Percentiles rank a stretch among this genome's conserved stretches.
These are phyloP conservation scores for Drosophila antonietae DNA, from an alignment of 2,888 invertebrate genomes.

Conservation along the genomic window DNA sequence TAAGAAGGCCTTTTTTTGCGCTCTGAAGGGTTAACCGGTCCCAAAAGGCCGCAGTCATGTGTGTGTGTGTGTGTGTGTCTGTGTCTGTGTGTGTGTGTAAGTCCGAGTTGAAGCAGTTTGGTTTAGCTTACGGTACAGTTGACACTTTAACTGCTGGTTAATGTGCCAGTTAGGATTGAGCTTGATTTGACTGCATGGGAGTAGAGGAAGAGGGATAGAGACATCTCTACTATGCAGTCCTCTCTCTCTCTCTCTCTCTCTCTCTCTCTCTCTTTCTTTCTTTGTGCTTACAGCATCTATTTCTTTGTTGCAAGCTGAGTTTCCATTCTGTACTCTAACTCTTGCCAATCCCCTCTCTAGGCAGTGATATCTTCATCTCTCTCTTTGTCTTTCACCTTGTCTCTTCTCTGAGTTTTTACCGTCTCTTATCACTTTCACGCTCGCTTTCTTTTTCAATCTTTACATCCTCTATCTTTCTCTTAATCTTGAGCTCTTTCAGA, in stretches of 20 bases:
- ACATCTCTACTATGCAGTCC: not conserved
- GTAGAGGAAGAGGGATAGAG: too few species aligned
- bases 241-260: not conserved
- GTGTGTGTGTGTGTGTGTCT: constrained; percentile 17
- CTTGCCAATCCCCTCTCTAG: too few species aligned
- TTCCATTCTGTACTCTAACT: not conserved
- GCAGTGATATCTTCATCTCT: too few species aligned
- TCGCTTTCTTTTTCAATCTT: too few species aligned
- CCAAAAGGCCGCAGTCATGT: constrained; percentile 39
- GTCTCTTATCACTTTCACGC: too few species aligned
- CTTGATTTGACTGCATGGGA: constrained; percentile 20
- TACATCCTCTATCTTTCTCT: too few species aligned
- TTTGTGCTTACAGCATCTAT: not conserved
- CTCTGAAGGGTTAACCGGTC: constrained; percentile 73
- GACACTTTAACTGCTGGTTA: constrained; percentile 69
- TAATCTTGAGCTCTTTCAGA: too few species aligned
- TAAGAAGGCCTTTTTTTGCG: constrained; percentile 67
- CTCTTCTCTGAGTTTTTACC: too few species aligned
- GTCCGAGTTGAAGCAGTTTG: constrained; percentile 16
- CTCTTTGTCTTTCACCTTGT: too few species aligned
- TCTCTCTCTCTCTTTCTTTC: not conserved
- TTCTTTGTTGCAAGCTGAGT: not conserved
- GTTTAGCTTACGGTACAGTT: constrained; percentile 66
- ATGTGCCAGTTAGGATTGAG: constrained; percentile 55
- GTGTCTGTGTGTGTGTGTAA: constrained; percentile 22